Base-by-base conservation (phyloP, 2,888 invertebrate species). In the Amphipoea oculea region DNA sequence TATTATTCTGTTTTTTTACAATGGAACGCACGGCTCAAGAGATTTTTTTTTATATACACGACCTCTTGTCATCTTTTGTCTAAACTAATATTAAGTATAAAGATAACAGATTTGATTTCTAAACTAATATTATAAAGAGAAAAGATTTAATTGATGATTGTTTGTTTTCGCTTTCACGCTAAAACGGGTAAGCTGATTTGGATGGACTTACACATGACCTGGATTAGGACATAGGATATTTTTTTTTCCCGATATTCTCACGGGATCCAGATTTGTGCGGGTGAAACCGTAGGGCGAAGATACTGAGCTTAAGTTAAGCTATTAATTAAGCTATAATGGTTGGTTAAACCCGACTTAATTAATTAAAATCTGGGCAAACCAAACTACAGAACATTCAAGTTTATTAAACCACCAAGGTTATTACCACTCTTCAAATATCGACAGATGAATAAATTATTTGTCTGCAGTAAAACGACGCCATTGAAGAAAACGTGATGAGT, bases 381-480 rank as follows among this genome's bases (percentile, higher is more conserved):
- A 48, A 45, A 63, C 29, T 17, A 20, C 51, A 74, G 1, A 42
- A 11, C 14, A 51, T 36, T 81, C 45, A 73, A 73, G n/a, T 57
- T 82, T 78, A 40, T 73, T 12, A 65, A 36, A 45, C 40, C 23
- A 2, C 9, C 83, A 78, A 65, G 57, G 69, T 67, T 51, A n/a
- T n/a, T 51, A 60, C n/a, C n/a, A 9, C 29, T 74, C 51, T 45
- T 29, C 36, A 71, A 76, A 45, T 70, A 73, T 81, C 40, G n/a
- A 73, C 29, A 12, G n/a, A 72, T 83, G 73, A 78, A 85, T 80
- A 87, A 81, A 83, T 80, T 69, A 72, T 83, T 79, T 79, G 70
- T 85, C 77, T 80, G 76, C 65, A 57, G 69, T 66, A 36, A 69
- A 69, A 76, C 57, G 48, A 57, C 29, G 76, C 11, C 71, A 85